Evolutionary conservation across 53 echinoderm and acorn worm species (phyloP).

Genomic region (Echinometra lucunter): DNA sequence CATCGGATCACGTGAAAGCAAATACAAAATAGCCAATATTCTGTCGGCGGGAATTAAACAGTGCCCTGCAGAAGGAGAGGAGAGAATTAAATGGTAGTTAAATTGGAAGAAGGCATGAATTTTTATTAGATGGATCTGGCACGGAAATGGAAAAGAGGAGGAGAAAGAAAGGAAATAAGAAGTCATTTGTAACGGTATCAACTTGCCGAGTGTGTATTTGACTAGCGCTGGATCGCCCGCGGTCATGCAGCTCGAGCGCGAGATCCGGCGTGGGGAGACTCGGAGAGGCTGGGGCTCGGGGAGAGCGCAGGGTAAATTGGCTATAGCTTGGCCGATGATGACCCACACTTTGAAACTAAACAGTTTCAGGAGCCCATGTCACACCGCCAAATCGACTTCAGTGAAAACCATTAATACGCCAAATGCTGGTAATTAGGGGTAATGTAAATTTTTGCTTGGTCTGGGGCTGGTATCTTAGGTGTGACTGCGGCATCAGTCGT

Average conservation of each 20-base stretch:
- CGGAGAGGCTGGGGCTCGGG: neutral
- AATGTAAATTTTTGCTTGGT: neutral
- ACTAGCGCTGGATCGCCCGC: conserved; percentile 36
- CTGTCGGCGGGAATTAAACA: conserved; percentile 49
- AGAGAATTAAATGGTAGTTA: conserved; percentile 67
- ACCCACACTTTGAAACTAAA: neutral
- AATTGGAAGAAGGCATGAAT: conserved; percentile 67
- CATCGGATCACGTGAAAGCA: conserved; percentile 19
- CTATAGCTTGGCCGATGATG: conserved; percentile 39
- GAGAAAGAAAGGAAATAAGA: conserved; percentile 36
- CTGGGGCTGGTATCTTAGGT: too few relatives aligned
- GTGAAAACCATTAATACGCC: too few relatives aligned
- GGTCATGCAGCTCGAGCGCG: conserved; percentile 57
- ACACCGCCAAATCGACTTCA: too few relatives aligned
- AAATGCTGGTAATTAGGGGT: neutral
- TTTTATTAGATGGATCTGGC: conserved; percentile 55
- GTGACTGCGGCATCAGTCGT: too few relatives aligned
- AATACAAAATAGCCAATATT: conserved; percentile 52
- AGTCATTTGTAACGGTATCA: conserved; percentile 60
- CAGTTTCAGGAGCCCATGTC: neutral
- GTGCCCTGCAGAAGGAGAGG: conserved; percentile 4
- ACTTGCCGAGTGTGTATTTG: conserved; percentile 64
- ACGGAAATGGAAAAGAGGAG: conserved; percentile 50
- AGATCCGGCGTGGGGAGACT: conserved; percentile 7
- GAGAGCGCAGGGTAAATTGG: neutral